Evolutionary conservation across 2,113 vertebrate species (phyloP).

Genomic region (Cynocephalus volans): DNA sequence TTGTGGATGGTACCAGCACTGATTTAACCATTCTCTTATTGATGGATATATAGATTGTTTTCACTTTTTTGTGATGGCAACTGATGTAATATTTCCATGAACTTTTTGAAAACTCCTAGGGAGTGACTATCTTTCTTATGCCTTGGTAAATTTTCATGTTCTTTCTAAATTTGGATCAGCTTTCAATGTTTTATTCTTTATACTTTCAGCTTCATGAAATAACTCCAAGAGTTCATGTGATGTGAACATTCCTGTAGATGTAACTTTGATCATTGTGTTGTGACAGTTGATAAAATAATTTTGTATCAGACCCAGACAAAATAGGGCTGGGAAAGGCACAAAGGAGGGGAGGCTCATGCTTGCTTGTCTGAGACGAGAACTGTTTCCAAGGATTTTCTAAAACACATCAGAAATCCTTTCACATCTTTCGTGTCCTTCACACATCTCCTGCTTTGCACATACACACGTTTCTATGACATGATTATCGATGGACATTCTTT

Average conservation of each 20-base stretch:
- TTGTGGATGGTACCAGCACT: not conserved
- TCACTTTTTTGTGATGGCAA: slow-evolving; percentile 2
- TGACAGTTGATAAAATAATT: too few species aligned
- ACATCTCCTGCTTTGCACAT: too few species aligned
- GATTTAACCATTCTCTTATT: not conserved
- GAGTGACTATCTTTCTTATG: not conserved
- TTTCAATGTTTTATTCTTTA: not conserved
- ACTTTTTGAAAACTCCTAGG: too few species aligned
- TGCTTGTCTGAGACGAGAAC: too few species aligned
- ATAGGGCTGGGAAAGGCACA: too few species aligned
- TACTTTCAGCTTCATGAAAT: not conserved
- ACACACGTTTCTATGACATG: too few species aligned
- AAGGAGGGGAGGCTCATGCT: too few species aligned
- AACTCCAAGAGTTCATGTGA: not conserved
- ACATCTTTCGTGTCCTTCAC: too few species aligned
- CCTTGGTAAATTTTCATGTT: not conserved
- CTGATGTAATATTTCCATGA: not conserved
- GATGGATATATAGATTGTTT: not conserved
- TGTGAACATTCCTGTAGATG: not conserved
- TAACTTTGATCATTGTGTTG: not conserved
- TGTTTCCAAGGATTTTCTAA: too few species aligned
- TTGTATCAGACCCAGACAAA: too few species aligned
- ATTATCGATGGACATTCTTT: too few species aligned
- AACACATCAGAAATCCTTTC: too few species aligned
- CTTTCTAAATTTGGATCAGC: not conserved